A percentile compares a stretch with the other conserved stretches of the same genome.
phyloP scores from a whole-genome alignment of 2,113 vertebrate genomes.

The Buteo buteo region DNA sequence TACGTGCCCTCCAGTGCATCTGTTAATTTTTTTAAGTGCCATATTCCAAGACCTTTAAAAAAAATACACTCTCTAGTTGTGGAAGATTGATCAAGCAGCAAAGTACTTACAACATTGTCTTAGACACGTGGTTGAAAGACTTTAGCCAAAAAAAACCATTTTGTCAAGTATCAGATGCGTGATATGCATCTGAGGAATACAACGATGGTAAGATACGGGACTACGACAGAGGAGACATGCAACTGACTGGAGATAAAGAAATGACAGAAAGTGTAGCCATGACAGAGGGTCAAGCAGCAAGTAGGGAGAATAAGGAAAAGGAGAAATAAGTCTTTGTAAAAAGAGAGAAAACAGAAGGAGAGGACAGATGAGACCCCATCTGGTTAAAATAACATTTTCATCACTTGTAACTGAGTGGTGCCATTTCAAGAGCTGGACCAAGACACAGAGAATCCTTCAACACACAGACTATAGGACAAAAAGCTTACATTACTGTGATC shows the following conservation, averaged over 20 bases:
- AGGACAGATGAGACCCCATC: background rate
- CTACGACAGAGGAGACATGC: background rate
- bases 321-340: background rate
- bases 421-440: background rate
- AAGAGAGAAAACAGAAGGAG: background rate
- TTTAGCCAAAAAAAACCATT: background rate
- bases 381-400: background rate
- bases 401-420: background rate
- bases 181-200: background rate
- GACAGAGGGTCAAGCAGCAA: background rate
- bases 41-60: background rate
- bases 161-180: background rate
- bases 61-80: background rate
- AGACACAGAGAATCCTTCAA: background rate
- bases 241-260: background rate
- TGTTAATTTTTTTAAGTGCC: background rate
- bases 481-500: background rate
- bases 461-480: background rate
- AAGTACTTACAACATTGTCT: background rate
- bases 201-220: fast-evolving
- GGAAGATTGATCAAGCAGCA: background rate
- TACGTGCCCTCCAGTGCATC: background rate
- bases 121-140: background rate
- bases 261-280: background rate
- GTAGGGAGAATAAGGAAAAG: background rate